Percentiles rank a stretch among this genome's conserved stretches.
Conservation (phyloP, 2,113 vertebrate genomes). For the Bujurquina vittata region DNA sequence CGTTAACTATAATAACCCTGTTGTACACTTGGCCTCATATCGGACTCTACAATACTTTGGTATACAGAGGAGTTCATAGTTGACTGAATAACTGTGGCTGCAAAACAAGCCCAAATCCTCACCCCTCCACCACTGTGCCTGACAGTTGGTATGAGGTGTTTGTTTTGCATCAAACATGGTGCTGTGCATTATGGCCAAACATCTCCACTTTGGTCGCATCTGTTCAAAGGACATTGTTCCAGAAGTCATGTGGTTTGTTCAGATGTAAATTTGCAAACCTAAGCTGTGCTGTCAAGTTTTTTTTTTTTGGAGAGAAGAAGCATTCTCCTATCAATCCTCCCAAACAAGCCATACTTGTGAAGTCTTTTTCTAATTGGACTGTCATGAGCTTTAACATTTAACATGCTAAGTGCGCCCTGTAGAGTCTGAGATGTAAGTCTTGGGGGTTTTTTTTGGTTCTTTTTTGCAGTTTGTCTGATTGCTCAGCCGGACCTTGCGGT, state of each 20-base stretch:
- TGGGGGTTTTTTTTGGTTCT: too few species aligned
- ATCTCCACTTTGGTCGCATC: neutral
- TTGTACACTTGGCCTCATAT: too few species aligned
- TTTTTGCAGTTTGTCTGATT: neutral
- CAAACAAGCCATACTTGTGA: neutral
- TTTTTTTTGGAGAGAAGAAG: neutral
- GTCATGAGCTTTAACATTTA: conserved; percentile 5
- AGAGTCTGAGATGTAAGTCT: too few species aligned
- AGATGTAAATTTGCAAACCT: neutral
- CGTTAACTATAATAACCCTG: too few species aligned
- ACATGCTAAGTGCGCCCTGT: too few species aligned
- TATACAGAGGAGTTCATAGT: neutral
- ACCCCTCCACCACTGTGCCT: neutral
- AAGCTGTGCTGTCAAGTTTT: neutral
- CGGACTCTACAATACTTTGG: neutral
- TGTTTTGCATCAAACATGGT: neutral
- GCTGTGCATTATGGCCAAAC: neutral
- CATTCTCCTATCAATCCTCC: neutral
- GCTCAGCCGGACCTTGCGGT: neutral
- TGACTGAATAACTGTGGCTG: neutral
- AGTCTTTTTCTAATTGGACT: neutral
- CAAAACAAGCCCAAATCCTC: neutral
- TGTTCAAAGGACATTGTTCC: neutral
- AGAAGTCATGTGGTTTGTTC: neutral
- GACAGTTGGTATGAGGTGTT: neutral